Conservation (phyloP, 2,888 invertebrate species). For the Mystacides longicornis region DNA sequence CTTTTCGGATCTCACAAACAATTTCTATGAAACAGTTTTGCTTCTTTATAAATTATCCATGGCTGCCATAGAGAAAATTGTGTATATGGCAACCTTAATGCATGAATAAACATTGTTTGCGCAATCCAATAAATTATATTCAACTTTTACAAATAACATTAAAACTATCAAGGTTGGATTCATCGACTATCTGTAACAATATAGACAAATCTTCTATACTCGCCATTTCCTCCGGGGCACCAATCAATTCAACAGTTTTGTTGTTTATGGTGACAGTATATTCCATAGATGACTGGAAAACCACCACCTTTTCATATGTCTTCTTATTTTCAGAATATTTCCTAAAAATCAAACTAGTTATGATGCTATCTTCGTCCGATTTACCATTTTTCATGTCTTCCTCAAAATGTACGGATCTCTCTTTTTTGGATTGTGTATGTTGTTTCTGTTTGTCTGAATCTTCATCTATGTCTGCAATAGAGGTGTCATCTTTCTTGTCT, state of each 20-base stretch:
- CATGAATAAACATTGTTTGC: too few relatives aligned
- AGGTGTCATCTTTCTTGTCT: conserved; percentile 1
- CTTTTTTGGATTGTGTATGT: background rate
- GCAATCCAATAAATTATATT: conserved; percentile 6
- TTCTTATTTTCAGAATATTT: conserved; percentile 19
- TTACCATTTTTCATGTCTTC: background rate
- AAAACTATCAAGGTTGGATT: conserved; percentile 40
- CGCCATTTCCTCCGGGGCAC: conserved; percentile 44
- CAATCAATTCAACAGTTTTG: conserved; percentile 41
- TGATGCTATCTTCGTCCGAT: conserved; percentile 1
- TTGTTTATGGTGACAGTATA: conserved; percentile 41
- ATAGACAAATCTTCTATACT: conserved; percentile 44
- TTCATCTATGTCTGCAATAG: conserved; percentile 2
- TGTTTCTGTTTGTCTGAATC: background rate
- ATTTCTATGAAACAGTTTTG: too few relatives aligned
- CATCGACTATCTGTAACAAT: conserved; percentile 46
- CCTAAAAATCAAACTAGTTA: conserved; percentile 23
- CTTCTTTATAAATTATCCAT: too few relatives aligned
- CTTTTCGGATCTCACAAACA: too few relatives aligned
- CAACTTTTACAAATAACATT: conserved; percentile 34
- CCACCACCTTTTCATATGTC: conserved; percentile 32
- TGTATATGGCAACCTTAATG: too few relatives aligned
- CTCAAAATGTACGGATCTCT: background rate
- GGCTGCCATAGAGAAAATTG: too few relatives aligned
- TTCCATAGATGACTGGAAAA: conserved; percentile 42